Evolutionary conservation across 1,140 invertebrate genomes (phyloP).

Genomic region (Sminthurides bifidus): DNA sequence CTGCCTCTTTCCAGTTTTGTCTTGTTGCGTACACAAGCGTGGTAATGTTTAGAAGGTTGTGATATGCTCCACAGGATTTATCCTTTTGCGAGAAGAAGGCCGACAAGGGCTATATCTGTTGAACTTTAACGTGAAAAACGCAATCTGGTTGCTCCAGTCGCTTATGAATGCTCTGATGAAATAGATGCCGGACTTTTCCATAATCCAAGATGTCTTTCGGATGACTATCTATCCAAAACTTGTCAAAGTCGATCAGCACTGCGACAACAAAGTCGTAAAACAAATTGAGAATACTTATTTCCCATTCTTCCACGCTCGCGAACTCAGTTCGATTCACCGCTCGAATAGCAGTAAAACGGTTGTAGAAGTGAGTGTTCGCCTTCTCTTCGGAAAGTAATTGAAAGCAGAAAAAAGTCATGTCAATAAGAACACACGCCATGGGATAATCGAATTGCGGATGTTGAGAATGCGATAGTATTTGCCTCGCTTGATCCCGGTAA

Average conservation of each 20-base stretch:
- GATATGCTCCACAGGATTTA: too few relatives aligned
- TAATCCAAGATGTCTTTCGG: conserved; percentile 24
- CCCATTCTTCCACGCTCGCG: conserved; percentile 5
- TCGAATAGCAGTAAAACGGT: conserved; percentile 37
- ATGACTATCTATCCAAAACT: conserved; percentile 15
- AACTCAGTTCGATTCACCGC: conserved; percentile 10
- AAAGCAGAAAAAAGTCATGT: conserved; percentile 81
- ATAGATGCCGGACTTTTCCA: conserved; percentile 11
- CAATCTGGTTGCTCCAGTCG: background rate
- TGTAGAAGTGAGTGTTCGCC: conserved; percentile 87
- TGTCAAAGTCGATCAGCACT: conserved; percentile 13
- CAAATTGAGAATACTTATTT: conserved; percentile 2
- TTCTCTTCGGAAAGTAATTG: conserved; percentile 63
- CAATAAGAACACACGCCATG: conserved; percentile 74
- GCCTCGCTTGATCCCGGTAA: conserved; percentile 62
- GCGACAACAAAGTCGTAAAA: conserved; percentile 19
- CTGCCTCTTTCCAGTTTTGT: too few relatives aligned
- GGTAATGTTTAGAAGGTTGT: too few relatives aligned
- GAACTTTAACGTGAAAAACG: background rate
- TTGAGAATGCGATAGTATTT: conserved; percentile 73
- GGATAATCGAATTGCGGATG: conserved; percentile 61
- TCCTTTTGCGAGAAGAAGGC: too few relatives aligned
- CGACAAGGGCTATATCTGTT: background rate
- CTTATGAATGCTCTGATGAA: background rate
- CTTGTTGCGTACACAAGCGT: too few relatives aligned